Percentiles rank a stretch among this genome's conserved stretches.
Evolutionary conservation across 2,888 invertebrate species (phyloP).

Genomic region (Gari tellinella): DNA sequence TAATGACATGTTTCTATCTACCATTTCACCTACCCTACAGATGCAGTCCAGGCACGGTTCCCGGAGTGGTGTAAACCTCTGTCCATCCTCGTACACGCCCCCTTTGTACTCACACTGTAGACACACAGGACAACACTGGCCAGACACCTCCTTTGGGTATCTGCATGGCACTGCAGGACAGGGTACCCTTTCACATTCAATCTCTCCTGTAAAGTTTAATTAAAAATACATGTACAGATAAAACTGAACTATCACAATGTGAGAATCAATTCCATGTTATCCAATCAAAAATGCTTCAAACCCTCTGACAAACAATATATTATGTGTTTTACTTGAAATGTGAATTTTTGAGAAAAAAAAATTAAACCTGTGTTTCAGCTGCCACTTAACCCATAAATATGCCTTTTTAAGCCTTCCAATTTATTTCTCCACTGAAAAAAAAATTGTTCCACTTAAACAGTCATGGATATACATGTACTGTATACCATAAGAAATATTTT

Average conservation of each 20-base stretch:
- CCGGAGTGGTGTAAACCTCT: constrained; percentile 66
- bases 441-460: neutral
- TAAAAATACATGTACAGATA: neutral
- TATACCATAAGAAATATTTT: no score
- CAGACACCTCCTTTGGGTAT: constrained; percentile 63
- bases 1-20: no score
- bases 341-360: no score
- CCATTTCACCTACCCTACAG: constrained; percentile 73
- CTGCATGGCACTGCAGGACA: constrained; percentile 68
- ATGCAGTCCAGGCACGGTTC: constrained; percentile 74
- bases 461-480: no score
- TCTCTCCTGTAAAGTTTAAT: constrained; percentile 42
- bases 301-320: no score
- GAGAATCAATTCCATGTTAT: neutral
- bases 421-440: no score
- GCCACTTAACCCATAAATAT: no score
- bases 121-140: constrained; percentile 79
- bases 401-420: no score
- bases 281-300: neutral
- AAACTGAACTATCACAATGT: neutral
- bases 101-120: constrained; percentile 73
- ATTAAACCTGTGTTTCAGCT: no score
- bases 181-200: constrained; percentile 58
- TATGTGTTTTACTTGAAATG: no score
- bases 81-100: constrained; percentile 67